Evolutionary conservation across 1,140 invertebrate genomes (phyloP).

Genomic region (Drosophila auraria): DNA sequence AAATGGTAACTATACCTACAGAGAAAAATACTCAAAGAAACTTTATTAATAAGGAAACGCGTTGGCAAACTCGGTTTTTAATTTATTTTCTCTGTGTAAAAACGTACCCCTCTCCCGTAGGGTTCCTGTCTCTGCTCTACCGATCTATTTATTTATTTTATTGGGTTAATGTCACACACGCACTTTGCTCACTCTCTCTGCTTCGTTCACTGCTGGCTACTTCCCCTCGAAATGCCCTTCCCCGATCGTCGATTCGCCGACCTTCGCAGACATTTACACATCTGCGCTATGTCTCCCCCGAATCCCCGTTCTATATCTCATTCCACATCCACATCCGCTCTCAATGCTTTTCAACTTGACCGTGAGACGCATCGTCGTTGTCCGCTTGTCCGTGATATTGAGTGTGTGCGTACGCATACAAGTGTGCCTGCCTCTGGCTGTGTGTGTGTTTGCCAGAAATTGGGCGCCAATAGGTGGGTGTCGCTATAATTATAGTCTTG

Average conservation of each 20-base stretch:
- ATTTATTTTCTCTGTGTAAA: neutral
- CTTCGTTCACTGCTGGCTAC: neutral
- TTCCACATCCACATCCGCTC: constrained; percentile 66
- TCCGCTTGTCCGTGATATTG: constrained; percentile 68
- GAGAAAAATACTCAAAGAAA: neutral
- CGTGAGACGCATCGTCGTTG: constrained; percentile 64
- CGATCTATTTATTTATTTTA: constrained; percentile 61
- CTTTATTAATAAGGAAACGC: neutral
- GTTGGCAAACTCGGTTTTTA: neutral
- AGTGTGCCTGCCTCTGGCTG: constrained; percentile 28
- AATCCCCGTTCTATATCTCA: constrained; percentile 14
- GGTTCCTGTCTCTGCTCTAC: constrained; percentile 32
- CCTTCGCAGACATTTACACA: constrained; percentile 57
- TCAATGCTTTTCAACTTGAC: constrained; percentile 82
- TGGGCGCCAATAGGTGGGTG: constrained; percentile 81
- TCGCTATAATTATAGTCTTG: constrained; percentile 83
- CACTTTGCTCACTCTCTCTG: constrained; percentile 23
- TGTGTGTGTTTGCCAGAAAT: constrained; percentile 56
- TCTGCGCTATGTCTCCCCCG: constrained; percentile 28
- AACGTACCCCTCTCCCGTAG: constrained; percentile 25
- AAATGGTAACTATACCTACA: neutral
- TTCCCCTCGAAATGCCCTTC: constrained; percentile 29
- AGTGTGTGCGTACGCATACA: constrained; percentile 38
- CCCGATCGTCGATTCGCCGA: constrained; percentile 31
- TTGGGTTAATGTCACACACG: constrained; percentile 80